Conservation (phyloP, 1,140 invertebrate genomes). For the Penaeus vannamei region DNA sequence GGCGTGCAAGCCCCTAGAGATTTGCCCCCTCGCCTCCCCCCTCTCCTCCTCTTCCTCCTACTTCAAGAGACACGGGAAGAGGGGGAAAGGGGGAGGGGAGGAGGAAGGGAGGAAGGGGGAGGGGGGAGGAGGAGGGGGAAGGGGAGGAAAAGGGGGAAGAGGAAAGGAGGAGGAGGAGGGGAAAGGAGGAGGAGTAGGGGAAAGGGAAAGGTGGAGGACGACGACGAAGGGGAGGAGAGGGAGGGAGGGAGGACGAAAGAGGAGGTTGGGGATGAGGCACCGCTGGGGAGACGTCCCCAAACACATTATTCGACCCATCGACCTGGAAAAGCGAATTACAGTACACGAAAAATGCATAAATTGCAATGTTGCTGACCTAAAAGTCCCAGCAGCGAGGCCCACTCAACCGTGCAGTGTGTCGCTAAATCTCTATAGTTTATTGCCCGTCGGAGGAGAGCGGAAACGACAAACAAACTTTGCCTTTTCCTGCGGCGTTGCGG, state of each 20-base stretch:
- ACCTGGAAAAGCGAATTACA: conserved; percentile 65
- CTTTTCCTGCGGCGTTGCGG: too few species aligned
- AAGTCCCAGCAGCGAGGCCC: conserved; percentile 57
- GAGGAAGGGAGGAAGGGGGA: too few species aligned
- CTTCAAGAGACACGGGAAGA: too few species aligned
- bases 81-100: not conserved
- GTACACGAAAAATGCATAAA: conserved; percentile 65
- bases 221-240: not conserved
- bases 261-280: not conserved
- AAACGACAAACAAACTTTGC: conserved; percentile 53
- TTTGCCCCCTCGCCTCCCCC: too few species aligned
- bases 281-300: conserved; percentile 54
- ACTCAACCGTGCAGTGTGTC: conserved; percentile 63
- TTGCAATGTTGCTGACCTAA: conserved; percentile 65
- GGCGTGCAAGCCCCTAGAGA: too few species aligned
- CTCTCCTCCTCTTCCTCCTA: too few species aligned
- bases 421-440: conserved; percentile 61
- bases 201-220: not conserved
- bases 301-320: conserved; percentile 63
- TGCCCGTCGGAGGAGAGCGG: conserved; percentile 51
- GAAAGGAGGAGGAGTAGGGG: too few species aligned
- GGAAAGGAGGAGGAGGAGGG: too few species aligned
- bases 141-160: not conserved
- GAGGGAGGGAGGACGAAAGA: too few species aligned
- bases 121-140: not conserved